A percentile compares a stretch with the other conserved stretches of the same genome.
Evolutionary conservation across 2,888 invertebrate species (phyloP).

Genomic region (Clivina fossor): DNA sequence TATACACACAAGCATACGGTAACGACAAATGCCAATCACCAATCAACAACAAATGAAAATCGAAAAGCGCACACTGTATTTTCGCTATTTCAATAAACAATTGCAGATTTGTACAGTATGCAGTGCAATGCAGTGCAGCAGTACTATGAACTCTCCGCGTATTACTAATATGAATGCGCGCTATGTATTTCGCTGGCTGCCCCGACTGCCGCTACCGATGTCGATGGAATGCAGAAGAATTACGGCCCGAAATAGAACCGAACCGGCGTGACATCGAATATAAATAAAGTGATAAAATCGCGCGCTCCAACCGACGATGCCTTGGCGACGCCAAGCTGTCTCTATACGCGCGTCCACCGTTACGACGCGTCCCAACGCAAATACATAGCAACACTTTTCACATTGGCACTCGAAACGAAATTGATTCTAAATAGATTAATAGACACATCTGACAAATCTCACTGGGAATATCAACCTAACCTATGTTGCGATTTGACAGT

Average conservation of each 20-base stretch:
- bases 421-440: too few relatives aligned
- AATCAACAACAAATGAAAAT: neutral
- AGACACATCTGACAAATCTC: too few relatives aligned
- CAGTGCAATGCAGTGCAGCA: neutral
- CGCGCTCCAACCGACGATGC: slow-evolving; percentile 34
- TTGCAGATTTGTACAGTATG: neutral
- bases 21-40: neutral
- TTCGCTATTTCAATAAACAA: neutral
- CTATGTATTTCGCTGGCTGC: too few relatives aligned
- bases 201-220: slow-evolving; percentile 11
- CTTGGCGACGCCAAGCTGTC: slow-evolving; percentile 40
- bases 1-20: neutral
- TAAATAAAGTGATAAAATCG: slow-evolving; percentile 35
- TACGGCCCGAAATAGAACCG: slow-evolving; percentile 19
- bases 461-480: too few relatives aligned
- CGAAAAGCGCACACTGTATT: neutral
- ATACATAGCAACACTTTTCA: too few relatives aligned
- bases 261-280: slow-evolving; percentile 31
- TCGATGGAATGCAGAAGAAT: slow-evolving; percentile 21
- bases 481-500: too few relatives aligned
- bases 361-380: too few relatives aligned
- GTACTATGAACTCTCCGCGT: neutral
- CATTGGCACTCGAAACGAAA: too few relatives aligned
- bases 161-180: too few relatives aligned
- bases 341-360: slow-evolving; percentile 25